These are phyloP conservation scores for Gryllus bimaculatus DNA, from an alignment of 1,140 invertebrate genomes.

Conservation along the genomic window DNA sequence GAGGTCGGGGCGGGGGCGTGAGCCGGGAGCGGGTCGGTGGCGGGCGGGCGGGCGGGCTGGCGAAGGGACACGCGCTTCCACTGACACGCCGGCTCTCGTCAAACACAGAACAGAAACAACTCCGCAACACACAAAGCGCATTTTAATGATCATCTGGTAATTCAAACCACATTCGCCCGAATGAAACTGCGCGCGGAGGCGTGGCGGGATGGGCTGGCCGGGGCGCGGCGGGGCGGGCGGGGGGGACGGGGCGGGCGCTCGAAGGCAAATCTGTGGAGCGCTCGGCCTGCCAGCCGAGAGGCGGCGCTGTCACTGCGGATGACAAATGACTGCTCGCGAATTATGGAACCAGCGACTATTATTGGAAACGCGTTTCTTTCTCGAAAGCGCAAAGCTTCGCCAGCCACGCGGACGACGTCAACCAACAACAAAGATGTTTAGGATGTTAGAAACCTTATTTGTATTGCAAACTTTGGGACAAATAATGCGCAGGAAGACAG, in stretches of 20 bases:
- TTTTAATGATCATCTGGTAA: constrained; percentile 1
- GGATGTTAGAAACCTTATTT: not conserved
- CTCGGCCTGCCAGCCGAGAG: not conserved
- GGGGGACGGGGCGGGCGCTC: no score
- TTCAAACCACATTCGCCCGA: not conserved
- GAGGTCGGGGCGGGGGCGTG: no score
- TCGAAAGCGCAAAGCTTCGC: not conserved
- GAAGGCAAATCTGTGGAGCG: not conserved
- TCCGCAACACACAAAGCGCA: not conserved
- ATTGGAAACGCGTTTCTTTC: not conserved
- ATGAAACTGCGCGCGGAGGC: not conserved
- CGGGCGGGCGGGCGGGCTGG: no score
- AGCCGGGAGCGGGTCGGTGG: not conserved
- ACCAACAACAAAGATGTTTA: not conserved
- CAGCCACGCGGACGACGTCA: not conserved
- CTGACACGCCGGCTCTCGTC: not conserved
- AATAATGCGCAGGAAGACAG: not conserved
- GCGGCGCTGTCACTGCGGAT: not conserved
- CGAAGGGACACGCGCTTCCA: not conserved
- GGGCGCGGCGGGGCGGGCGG: no score
- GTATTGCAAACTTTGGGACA: not conserved
- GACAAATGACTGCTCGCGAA: not conserved
- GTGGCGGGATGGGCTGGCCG: no score
- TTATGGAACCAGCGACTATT: not conserved
- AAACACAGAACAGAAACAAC: not conserved